phyloP scores from a whole-genome alignment of 1,140 invertebrate genomes.

The Diorhabda carinulata region DNA sequence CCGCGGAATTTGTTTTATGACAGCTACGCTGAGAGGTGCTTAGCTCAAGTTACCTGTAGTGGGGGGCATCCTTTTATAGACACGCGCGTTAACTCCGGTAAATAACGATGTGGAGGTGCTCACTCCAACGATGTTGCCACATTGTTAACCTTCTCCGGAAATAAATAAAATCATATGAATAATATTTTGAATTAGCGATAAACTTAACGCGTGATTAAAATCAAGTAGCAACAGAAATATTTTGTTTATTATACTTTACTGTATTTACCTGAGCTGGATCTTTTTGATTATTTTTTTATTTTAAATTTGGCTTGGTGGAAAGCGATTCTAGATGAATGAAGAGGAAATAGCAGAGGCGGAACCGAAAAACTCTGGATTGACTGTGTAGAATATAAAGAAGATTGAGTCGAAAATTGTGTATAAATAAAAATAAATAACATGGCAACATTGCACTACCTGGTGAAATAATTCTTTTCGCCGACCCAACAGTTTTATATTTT shows the following conservation, averaged over 20 bases:
- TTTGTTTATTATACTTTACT: too few species aligned
- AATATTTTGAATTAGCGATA: too few species aligned
- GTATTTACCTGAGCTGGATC: too few species aligned
- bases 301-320: too few species aligned
- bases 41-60: conserved; percentile 38
- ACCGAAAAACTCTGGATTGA: too few species aligned
- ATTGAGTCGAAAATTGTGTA: too few species aligned
- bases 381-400: too few species aligned
- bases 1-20: neutral
- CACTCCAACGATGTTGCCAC: neutral
- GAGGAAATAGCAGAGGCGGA: too few species aligned
- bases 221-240: too few species aligned
- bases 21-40: neutral
- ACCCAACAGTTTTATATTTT: neutral
- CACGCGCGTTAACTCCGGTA: conserved; percentile 25
- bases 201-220: too few species aligned
- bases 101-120: conserved; percentile 15
- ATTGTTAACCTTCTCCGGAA: neutral
- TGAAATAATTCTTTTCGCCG: conserved; percentile 8
- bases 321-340: too few species aligned
- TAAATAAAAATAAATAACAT: neutral
- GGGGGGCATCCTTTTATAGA: conserved; percentile 43
- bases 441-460: conserved; percentile 19
- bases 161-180: neutral
- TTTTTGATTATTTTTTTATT: too few species aligned